phyloP scores from a whole-genome alignment of 2,113 vertebrate species.

The Hemichromis elongatus region DNA sequence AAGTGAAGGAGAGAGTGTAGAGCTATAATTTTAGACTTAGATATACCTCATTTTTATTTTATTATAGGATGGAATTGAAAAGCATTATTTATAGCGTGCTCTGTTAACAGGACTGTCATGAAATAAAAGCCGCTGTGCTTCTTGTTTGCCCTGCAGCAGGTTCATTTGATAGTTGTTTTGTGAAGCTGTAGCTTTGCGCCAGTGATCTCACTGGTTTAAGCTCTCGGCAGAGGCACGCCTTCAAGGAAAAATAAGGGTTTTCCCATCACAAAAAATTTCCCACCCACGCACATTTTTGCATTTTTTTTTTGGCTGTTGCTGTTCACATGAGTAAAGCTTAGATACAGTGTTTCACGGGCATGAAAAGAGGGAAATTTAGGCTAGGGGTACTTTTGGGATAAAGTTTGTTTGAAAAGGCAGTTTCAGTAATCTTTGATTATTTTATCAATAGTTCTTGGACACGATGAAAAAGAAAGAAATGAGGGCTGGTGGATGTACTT shows the following conservation, averaged over 20 bases:
- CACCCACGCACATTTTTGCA: constrained; percentile 1
- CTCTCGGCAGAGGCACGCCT: constrained; percentile 20
- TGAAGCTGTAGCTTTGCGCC: background rate
- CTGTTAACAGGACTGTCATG: background rate
- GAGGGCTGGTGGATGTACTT: background rate
- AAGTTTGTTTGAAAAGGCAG: background rate
- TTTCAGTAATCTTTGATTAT: background rate
- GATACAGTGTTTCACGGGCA: background rate
- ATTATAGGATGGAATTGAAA: background rate
- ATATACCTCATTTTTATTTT: background rate
- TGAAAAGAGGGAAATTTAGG: background rate
- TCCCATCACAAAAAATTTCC: constrained; percentile 33
- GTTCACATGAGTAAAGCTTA: background rate
- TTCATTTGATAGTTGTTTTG: constrained; percentile 19
- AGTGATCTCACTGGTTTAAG: constrained; percentile 32
- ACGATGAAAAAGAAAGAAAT: background rate
- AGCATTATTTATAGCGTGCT: background rate
- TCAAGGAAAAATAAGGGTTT: constrained; percentile 41
- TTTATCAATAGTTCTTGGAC: background rate
- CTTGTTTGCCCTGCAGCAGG: constrained; percentile 22
- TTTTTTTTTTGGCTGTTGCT: constrained; percentile 4
- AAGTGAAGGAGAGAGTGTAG: background rate
- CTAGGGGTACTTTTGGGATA: background rate
- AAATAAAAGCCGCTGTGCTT: constrained; percentile 2
- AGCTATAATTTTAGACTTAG: too few species aligned